These are phyloP conservation scores for Artemia sp. DNA, from an alignment of 2,888 invertebrate species.

Conservation along the genomic window DNA sequence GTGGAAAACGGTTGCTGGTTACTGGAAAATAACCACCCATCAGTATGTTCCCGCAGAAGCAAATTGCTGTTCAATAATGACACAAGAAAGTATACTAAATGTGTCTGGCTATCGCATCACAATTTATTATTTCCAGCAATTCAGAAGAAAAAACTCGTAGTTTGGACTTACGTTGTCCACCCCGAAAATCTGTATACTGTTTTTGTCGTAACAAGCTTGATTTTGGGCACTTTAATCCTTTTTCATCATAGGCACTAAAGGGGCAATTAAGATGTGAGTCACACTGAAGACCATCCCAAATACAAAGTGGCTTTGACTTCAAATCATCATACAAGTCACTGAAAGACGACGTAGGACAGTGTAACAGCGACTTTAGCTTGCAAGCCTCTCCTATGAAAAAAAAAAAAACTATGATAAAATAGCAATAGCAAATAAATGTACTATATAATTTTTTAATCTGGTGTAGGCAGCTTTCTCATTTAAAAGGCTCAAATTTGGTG, in stretches of 20 bases:
- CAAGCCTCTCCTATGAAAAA: not conserved
- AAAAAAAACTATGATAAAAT: not conserved
- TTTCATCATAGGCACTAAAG: constrained; percentile 6
- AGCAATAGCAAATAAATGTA: too few relatives aligned
- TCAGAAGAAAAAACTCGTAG: too few relatives aligned
- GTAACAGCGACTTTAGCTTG: not conserved
- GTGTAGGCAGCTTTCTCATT: too few relatives aligned
- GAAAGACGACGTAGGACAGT: not conserved
- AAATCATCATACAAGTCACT: not conserved
- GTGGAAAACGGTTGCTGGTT: too few relatives aligned
- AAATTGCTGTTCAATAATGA: too few relatives aligned
- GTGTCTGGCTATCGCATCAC: too few relatives aligned
- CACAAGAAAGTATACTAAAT: too few relatives aligned
- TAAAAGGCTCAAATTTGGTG: too few relatives aligned
- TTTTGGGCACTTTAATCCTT: not conserved
- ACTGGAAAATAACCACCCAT: too few relatives aligned
- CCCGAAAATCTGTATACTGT: not conserved
- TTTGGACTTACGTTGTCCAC: not conserved
- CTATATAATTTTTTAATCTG: too few relatives aligned
- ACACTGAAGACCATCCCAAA: constrained; percentile 4
- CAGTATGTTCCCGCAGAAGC: too few relatives aligned
- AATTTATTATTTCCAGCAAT: too few relatives aligned
- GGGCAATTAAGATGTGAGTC: constrained; percentile 2
- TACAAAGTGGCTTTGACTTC: not conserved
- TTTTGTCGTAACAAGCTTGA: not conserved